phyloP scores from a whole-genome alignment of 1,140 invertebrate species.

The Chrysopa pallens region DNA sequence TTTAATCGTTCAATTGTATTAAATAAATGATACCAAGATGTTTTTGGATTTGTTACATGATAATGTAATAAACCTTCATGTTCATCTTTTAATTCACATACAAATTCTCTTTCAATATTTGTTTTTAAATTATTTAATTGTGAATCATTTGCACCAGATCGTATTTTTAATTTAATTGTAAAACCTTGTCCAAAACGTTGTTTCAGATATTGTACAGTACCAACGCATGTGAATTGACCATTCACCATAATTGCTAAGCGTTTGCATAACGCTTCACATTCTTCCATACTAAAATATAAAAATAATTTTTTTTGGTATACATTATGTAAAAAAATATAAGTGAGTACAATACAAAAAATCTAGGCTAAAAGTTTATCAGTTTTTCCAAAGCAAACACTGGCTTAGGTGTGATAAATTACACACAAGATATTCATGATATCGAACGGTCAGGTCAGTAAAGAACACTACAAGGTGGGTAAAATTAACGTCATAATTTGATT shows the following conservation, averaged over 20 bases:
- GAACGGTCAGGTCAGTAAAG: too few relatives aligned
- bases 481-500: too few relatives aligned
- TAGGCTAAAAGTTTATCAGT: too few relatives aligned
- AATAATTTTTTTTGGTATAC: too few relatives aligned
- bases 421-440: too few relatives aligned
- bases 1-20: conserved; percentile 29
- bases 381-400: too few relatives aligned
- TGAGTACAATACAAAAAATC: too few relatives aligned
- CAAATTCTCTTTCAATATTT: conserved; percentile 5
- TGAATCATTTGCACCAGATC: neutral
- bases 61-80: conserved; percentile 34
- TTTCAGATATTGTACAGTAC: conserved; percentile 27
- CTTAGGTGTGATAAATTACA: too few relatives aligned
- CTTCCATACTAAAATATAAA: conserved; percentile 54
- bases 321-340: too few relatives aligned
- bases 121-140: conserved; percentile 3
- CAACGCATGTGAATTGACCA: conserved; percentile 41
- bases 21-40: conserved; percentile 32
- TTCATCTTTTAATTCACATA: conserved; percentile 9
- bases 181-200: conserved; percentile 24
- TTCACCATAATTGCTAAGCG: conserved; percentile 67
- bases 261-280: conserved; percentile 62
- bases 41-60: conserved; percentile 21
- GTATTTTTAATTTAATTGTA: conserved; percentile 24
- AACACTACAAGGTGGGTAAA: too few relatives aligned